Evolutionary conservation across 1,140 invertebrate species (phyloP).

Genomic region (Eubasilissa regina): DNA sequence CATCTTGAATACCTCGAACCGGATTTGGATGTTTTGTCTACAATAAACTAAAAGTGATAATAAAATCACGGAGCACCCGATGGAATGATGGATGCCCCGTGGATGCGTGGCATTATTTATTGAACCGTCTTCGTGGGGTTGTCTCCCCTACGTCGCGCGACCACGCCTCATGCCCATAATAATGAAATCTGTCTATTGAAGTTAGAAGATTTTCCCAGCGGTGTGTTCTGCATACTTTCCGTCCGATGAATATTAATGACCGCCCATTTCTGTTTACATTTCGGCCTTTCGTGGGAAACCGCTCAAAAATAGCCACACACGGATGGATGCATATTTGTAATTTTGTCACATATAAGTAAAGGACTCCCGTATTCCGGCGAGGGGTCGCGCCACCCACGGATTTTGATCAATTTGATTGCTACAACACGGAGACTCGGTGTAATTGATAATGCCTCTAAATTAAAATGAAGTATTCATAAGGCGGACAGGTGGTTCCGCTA

Average conservation of each 20-base stretch:
- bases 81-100: constrained; percentile 37
- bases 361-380: constrained; percentile 32
- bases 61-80: constrained; percentile 33
- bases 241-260: constrained; percentile 60
- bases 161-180: constrained; percentile 50
- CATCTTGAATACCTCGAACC: background rate
- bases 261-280: constrained; percentile 54
- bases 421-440: constrained; percentile 47
- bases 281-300: constrained; percentile 57
- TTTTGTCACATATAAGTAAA: constrained; percentile 46
- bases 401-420: constrained; percentile 52
- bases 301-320: constrained; percentile 36
- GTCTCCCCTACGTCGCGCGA: constrained; percentile 32
- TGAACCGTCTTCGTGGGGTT: constrained; percentile 37
- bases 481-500: constrained; percentile 43
- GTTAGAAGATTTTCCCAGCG: constrained; percentile 54
- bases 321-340: constrained; percentile 28
- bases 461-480: constrained; percentile 37
- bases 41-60: constrained; percentile 17
- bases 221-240: constrained; percentile 52
- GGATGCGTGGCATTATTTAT: constrained; percentile 43
- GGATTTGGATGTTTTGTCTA: constrained; percentile 15
- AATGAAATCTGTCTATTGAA: constrained; percentile 53
- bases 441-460: constrained; percentile 51
- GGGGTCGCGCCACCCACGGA: constrained; percentile 48